Evolutionary conservation across 2,797 vertebrate genomes (phyloP), one percentile per base, ranked within the genome.

Genomic region (Catharus ustulatus): DNA sequence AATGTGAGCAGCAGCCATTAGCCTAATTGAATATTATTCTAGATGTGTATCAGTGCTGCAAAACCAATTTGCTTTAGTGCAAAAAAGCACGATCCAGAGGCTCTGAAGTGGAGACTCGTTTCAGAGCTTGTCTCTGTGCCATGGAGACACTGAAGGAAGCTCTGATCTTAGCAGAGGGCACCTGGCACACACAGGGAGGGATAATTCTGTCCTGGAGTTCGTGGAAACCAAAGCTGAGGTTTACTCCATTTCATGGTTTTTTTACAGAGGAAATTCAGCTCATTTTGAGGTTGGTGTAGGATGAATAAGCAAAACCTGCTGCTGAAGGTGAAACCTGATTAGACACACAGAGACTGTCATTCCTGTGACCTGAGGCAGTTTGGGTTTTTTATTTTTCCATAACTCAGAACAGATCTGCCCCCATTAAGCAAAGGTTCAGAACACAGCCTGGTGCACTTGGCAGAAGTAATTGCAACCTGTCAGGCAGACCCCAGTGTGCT

Each of bases 381-480:
- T 87, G 23, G 5, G 40, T 40, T 40, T 22, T 89, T 77, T 69
- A 34, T 34, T 73, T 93, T 93, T 75, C 19, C 49, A 8, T 34
- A 55, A 59, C 79, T 91, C 83, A 16, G 74, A 95, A 64, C 87
- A 94, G 91, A 88, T 88, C 95, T 96, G 94, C 90, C 89, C 95
- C 94, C 94, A 96, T 96, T 95, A 96, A 96, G 89, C 63, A 92
- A 76, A 91, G 91, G 94, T 93, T 97, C 91, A 88, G 89, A 91
- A 84, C 15, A 4, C 84, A 94, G 94, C 79, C 84, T 78, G 87
- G 83, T 88, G 82, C 82, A 67, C 84, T 78, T 82, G 89, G 94
- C 92, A 96, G 95, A 78, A 90, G 89, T 90, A 96, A 96, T 93
- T 93, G 94, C 91, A 97, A 78, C 92, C 94, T 96, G 94, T 88